Evolutionary conservation across 2,797 vertebrate genomes (phyloP), one percentile per base, ranked within the genome.

Genomic region (Limnodromus scolopaceus): DNA sequence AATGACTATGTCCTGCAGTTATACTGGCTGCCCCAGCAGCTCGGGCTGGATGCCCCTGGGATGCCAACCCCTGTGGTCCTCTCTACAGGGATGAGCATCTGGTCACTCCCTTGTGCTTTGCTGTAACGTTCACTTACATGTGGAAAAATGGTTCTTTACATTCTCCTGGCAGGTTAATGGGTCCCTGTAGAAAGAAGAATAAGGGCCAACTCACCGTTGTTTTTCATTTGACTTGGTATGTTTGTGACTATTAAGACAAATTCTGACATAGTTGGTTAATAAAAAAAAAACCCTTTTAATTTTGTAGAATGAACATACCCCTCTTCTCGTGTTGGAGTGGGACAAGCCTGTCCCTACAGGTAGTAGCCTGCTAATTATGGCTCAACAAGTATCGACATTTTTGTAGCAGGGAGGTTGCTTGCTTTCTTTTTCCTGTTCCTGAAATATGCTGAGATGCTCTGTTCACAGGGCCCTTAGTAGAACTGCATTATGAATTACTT

Each of bases 401-500:
- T 70, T 64, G 23, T 48, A 45, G 10, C 14, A 18, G 51, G 58
- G 43, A 60, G 49, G 45, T 51, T 43, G 23, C 45, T 66, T 51
- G 32, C 60, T 68, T 84, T 8, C 43, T 34, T 84, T 70, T 53
- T 30, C 54, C 39, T 41, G 15, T 66, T 66, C 64, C 55, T 25
- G 12, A 71, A 75, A 84, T 70, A 63, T 58, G 65, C 46, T 54
- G 55, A 90, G 75, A 61, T 68, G 68, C 49, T 94, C 65, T 84
- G 16, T 60, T 89, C 75, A 48, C 45, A 89, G 71, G 34, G 45
- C 34, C 53, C 69, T 82, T 83, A 54, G 80, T 25, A 70, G 79
- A 57, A 78, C n/a, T 75, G 69, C 16, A 4, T 88, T 94, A 71
- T 76, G 76, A 96, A 94, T 95, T 94, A 61, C 72, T 91, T 92